phyloP scores from a whole-genome alignment of 2,797 vertebrate genomes.

The Simalia tracyae region DNA sequence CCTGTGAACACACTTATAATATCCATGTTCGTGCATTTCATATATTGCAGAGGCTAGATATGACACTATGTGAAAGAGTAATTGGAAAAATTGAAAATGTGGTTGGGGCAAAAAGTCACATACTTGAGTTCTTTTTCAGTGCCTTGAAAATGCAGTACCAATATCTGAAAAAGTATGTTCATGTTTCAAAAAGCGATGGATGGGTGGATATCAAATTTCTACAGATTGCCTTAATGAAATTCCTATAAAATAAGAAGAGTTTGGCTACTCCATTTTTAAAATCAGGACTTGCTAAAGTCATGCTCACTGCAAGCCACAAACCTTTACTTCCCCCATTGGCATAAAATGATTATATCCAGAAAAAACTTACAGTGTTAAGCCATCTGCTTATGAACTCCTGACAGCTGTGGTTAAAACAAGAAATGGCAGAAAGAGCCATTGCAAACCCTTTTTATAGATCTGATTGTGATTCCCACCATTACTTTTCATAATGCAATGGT shows the following conservation, averaged over 20 bases:
- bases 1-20: background rate
- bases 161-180: background rate
- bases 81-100: background rate
- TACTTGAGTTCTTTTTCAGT: background rate
- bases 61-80: background rate
- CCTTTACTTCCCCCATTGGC: conserved; percentile 53
- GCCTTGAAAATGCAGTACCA: background rate
- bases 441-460: conserved; percentile 46
- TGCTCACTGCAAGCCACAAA: conserved; percentile 31
- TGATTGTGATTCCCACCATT: conserved; percentile 42
- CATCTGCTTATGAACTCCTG: conserved; percentile 45
- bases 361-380: conserved; percentile 44
- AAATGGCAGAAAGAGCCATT: background rate
- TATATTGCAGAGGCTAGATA: background rate
- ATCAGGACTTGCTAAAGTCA: conserved; percentile 28
- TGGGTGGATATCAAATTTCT: background rate
- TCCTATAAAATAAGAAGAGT: conserved; percentile 21
- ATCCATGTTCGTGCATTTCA: background rate
- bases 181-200: background rate
- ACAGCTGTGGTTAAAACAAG: conserved; percentile 29
- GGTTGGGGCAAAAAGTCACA: background rate
- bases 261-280: conserved; percentile 40
- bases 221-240: background rate
- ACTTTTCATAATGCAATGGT: conserved; percentile 50
- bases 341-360: conserved; percentile 44